Evolutionary conservation across 2,113 vertebrate species (phyloP).

Genomic region (Sorex fumeus): DNA sequence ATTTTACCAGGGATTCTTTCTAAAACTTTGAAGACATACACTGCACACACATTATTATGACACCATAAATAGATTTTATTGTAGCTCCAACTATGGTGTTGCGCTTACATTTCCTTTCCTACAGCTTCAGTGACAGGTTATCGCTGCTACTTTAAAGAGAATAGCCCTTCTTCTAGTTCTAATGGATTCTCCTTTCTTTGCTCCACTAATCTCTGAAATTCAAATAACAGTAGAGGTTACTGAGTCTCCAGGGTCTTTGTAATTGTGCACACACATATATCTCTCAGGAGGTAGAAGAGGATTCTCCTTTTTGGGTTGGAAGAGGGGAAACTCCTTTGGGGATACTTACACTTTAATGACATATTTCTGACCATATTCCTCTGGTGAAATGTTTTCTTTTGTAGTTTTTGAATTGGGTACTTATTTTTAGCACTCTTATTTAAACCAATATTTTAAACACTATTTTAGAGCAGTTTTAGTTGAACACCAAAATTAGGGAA

Average conservation of each 20-base stretch:
- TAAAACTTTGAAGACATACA: slow-evolving; percentile 37
- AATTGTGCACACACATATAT: neutral
- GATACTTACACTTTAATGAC: too few relatives aligned
- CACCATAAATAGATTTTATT: slow-evolving; percentile 56
- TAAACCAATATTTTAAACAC: neutral
- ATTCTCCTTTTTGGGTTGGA: neutral
- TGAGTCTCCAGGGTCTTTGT: slow-evolving; percentile 1
- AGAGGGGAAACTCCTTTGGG: neutral
- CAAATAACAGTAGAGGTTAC: slow-evolving; percentile 17
- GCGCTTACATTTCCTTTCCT: slow-evolving; percentile 30
- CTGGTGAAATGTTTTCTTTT: neutral
- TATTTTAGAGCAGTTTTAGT: neutral
- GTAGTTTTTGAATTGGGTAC: neutral
- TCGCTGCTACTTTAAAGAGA: slow-evolving; percentile 38
- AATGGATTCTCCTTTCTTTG: slow-evolving; percentile 29
- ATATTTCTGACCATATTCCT: neutral
- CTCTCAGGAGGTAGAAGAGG: neutral
- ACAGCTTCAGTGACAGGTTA: neutral
- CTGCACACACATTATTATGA: neutral
- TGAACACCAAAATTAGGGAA: neutral
- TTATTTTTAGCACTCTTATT: neutral
- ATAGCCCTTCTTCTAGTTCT: slow-evolving; percentile 10
- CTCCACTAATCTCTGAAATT: slow-evolving; percentile 14
- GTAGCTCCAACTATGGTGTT: neutral
- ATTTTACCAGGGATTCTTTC: slow-evolving; percentile 41